phyloP scores from a whole-genome alignment of 2,888 invertebrate species.

The Sminthurides aquaticus region DNA sequence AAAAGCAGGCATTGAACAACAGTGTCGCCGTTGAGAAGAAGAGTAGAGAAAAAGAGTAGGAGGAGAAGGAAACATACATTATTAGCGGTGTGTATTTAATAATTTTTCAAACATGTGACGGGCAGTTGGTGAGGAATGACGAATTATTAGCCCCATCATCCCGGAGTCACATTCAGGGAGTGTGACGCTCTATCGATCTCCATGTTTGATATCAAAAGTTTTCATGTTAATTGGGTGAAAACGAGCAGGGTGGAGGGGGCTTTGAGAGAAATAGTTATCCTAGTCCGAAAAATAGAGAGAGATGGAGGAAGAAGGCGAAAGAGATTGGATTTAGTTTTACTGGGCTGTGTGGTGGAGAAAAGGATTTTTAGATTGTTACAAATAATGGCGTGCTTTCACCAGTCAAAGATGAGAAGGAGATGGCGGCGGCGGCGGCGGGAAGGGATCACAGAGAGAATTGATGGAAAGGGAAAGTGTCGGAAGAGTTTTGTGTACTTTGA shows the following conservation, averaged over 20 bases:
- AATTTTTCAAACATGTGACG: background rate
- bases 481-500: background rate
- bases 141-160: constrained; percentile 38
- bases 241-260: no score
- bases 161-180: constrained; percentile 34
- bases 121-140: background rate
- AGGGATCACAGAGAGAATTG: no score
- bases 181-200: constrained; percentile 11
- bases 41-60: no score
- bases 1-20: no score
- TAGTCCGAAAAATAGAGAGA: no score
- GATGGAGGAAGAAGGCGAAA: background rate
- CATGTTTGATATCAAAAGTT: background rate
- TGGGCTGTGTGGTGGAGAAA: no score
- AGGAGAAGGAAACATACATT: no score
- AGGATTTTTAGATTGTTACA: background rate
- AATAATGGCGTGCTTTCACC: background rate
- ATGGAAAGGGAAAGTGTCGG: background rate
- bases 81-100: background rate
- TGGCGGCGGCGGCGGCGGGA: background rate
- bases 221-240: background rate
- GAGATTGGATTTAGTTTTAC: no score
- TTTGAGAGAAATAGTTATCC: no score
- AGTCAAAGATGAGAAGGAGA: background rate
- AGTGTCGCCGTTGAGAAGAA: no score